Evolutionary conservation across 2,113 vertebrate genomes (phyloP), one percentile per base, ranked within the genome.

Genomic region (Hymenochirus boettgeri): DNA sequence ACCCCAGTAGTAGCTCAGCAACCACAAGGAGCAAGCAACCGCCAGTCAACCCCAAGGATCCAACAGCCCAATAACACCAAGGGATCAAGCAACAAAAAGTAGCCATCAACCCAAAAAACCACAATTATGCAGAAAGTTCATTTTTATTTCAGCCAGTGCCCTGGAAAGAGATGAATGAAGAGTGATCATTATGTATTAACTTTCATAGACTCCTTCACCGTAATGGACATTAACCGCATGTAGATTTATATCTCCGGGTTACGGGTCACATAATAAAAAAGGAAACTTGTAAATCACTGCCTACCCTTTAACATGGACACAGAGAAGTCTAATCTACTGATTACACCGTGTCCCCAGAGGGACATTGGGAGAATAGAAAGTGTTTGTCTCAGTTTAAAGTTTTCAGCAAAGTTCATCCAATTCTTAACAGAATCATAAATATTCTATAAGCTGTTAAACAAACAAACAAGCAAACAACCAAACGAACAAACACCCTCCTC

Each of bases 181-280:
- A n/a, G n/a, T n/a, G n/a, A n/a, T 58, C 19, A 51, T 66, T 51
- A 66, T 66, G 9, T 66, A 66, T 51, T 66, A 50, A 66, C 42
- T 48, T 51, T n/a, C 26, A 21, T 58, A 58, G 51, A 26, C 57
- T 55, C 57, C 46, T 29, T 54, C 45, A 31, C 42, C 26, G 25
- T 19, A 33, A 33, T 35, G 39, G 64, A 48, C 64, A 58, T 66
- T 66, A 66, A 55, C 29, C 17, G 18, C 22, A 29, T 21, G 3
- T 45, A 58, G 55, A 66, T 66, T 58, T 58, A 66, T 58, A n/a
- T 33, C 31, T 33, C n/a, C 31, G 55, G 45, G 45, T 66, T 24
- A 19, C 22, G 27, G 23, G 55, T 50, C 47, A 51, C 55, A 24
- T 66, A n/a, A 23, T n/a, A n/a, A 50, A 31, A 11, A 11, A 57